Evolutionary conservation across 1,140 invertebrate genomes (phyloP).

Genomic region (roundworm (Caenorhabditis elegans)): WBcel235 BX284606.5:15170501-15171000

Average conservation of each 20-base stretch:
- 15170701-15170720: neutral
- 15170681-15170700: constrained; percentile 3
- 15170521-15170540: constrained; percentile 76
- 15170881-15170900: constrained; percentile 47
- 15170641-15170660: constrained; percentile 44
- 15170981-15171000: too few species aligned
- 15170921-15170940: neutral
- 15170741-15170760: neutral
- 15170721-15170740: neutral
- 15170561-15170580: constrained; percentile 84
- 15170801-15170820: neutral
- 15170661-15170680: constrained; percentile 50
- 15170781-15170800: neutral
- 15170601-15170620: constrained; percentile 82
- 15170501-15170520: neutral
- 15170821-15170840: neutral
- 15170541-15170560: constrained; percentile 93
- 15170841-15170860: constrained; percentile 12
- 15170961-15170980: too few species aligned
- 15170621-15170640: constrained; percentile 45
- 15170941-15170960: neutral
- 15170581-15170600: constrained; percentile 96
- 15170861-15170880: constrained; percentile 10
- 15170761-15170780: neutral
- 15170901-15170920: constrained; percentile 39